phyloP scores from a whole-genome alignment of 2,113 vertebrate genomes.

The Calypte anna region DNA sequence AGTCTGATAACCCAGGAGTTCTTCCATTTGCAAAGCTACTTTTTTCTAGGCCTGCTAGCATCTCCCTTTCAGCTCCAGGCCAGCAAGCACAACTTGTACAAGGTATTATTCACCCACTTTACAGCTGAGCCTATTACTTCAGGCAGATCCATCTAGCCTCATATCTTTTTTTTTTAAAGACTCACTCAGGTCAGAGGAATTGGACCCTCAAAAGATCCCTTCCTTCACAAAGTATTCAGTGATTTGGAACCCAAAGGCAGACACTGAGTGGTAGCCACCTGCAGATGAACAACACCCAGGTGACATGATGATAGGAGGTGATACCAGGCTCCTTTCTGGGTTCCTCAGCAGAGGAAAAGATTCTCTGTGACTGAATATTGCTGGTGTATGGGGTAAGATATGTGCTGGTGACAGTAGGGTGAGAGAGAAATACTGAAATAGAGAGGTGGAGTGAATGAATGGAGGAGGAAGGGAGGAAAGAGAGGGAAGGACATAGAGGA shows the following conservation, averaged over 20 bases:
- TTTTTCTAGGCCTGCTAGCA: background rate
- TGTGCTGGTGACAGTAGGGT: background rate
- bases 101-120: background rate
- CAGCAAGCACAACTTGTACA: accelerated
- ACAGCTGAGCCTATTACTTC: background rate
- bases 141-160: background rate
- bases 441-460: background rate
- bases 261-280: accelerated
- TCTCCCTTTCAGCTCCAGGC: background rate
- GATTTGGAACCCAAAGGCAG: background rate
- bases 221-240: background rate
- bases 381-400: accelerated
- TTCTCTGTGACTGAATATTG: background rate
- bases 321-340: background rate
- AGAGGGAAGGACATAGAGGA: background rate
- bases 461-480: background rate
- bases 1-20: background rate
- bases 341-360: background rate
- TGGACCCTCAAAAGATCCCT: background rate
- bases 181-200: background rate
- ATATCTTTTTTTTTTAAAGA: background rate
- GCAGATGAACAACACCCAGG: background rate
- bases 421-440: background rate
- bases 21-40: background rate
- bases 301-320: background rate